These are phyloP conservation scores for Orthosia cruda DNA, from an alignment of 2,888 invertebrate genomes.

Conservation along the genomic window DNA sequence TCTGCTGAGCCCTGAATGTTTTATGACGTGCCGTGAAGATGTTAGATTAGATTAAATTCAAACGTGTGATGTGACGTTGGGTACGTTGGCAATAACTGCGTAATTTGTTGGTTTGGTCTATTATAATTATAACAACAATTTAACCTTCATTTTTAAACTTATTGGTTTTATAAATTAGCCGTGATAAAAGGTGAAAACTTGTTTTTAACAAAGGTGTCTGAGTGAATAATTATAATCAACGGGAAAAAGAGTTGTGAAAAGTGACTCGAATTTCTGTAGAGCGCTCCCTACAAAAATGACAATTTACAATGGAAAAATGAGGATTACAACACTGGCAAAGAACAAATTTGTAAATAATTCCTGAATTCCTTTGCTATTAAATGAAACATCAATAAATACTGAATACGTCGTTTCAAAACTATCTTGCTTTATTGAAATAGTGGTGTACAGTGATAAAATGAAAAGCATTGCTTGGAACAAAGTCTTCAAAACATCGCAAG, in stretches of 20 bases:
- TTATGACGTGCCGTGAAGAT: conserved; percentile 83
- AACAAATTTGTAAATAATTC: no score
- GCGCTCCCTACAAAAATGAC: no score
- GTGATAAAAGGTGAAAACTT: no score
- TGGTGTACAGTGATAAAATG: neutral
- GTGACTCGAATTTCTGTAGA: no score
- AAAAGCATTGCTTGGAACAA: neutral
- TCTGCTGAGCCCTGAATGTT: conserved; percentile 82
- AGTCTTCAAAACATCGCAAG: conserved; percentile 6
- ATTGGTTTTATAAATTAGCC: no score
- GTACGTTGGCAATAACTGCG: conserved; percentile 23
- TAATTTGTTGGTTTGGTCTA: conserved; percentile 8
- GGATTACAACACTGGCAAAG: no score
- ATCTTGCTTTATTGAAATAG: neutral
- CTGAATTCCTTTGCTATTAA: neutral
- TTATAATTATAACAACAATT: neutral
- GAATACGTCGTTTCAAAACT: neutral
- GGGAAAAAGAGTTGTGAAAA: no score
- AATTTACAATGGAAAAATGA: no score
- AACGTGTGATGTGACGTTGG: conserved; percentile 59
- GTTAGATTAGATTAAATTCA: conserved; percentile 84
- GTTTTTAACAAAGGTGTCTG: no score
- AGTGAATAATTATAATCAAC: no score
- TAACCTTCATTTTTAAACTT: neutral
- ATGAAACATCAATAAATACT: neutral